Evolutionary conservation across 53 echinoderm and acorn worm genomes (phyloP).

Genomic region (Crossaster papposus): DNA sequence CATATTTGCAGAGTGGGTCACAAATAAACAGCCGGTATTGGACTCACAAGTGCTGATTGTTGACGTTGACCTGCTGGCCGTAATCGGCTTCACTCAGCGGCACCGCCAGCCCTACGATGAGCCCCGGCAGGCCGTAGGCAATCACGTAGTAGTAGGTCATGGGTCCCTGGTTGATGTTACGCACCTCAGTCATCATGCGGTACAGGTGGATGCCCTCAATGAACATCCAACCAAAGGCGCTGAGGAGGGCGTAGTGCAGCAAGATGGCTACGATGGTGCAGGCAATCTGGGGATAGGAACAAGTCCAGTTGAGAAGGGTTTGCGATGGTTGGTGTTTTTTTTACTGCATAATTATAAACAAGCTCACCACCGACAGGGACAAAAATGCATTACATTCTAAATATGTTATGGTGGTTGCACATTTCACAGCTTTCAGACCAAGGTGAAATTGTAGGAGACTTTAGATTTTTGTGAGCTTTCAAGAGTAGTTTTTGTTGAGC

Average conservation of each 20-base stretch:
- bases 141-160: slow-evolving; percentile 96
- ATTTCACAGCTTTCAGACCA: too few species aligned
- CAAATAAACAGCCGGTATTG: too few species aligned
- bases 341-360: too few species aligned
- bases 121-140: slow-evolving; percentile 83
- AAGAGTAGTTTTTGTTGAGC: too few species aligned
- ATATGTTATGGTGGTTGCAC: too few species aligned
- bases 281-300: slow-evolving; percentile 66
- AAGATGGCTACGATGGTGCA: slow-evolving; percentile 93
- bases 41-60: slow-evolving; percentile 94
- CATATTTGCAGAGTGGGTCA: too few species aligned
- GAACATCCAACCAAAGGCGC: slow-evolving; percentile 98
- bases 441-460: too few species aligned
- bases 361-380: too few species aligned
- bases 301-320: not conserved
- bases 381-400: too few species aligned
- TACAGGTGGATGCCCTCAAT: slow-evolving; percentile 96
- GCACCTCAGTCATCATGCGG: slow-evolving; percentile 98
- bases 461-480: too few species aligned
- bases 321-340: too few species aligned
- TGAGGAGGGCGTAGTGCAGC: slow-evolving; percentile 88
- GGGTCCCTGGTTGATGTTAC: slow-evolving; percentile 97
- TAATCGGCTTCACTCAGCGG: slow-evolving; percentile 91
- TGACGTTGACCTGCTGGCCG: slow-evolving; percentile 79
- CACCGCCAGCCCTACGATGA: slow-evolving; percentile 93